Evolutionary conservation across 2,797 vertebrate genomes (phyloP), one percentile per base, ranked within the genome.

Genomic region (Rallus crepitans): DNA sequence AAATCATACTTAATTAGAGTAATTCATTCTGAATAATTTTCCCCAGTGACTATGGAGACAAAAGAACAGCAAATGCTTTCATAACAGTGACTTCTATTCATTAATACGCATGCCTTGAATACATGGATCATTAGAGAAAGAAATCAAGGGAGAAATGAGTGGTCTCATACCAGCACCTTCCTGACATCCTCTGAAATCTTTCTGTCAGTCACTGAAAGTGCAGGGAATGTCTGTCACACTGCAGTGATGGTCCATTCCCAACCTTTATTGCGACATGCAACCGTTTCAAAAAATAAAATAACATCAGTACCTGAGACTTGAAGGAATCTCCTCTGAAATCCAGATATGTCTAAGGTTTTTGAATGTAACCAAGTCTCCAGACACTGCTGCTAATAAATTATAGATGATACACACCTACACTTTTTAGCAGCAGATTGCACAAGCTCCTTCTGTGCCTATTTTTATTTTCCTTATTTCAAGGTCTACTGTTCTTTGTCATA

Each of bases 381-480:
- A 83, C 59, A 47, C 25, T 53, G 21, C 28, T 91, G 47, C 37
- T 90, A 87, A 71, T 78, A 93, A 96, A 93, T 93, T 81, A 92
- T 56, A 90, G 59, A 63, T 0, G 1, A 73, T 65, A 73, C 27
- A 76, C 75, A 86, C 83, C 69, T 83, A 90, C 63, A 84, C 39
- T 70, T 94, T 87, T 77, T 69, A 61, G 61, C 17, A 72, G 30
- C 72, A 90, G 28, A 90, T 81, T 96, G 73, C 91, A 83, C 18
- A 12, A 89, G 3, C 52, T 93, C 89, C 42, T 92, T 95, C 82
- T 73, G 15, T 69, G 35, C n/a, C 88, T 95, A 60, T 87, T 95
- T 96, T 96, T 95, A 89, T 89, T 97, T 97, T 94, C 56, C n/a
- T 92, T 89, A 75, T 93, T 90, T 95, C 76, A 90, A 73, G 31